phyloP scores from a whole-genome alignment of 2,888 invertebrate genomes.

The Pseudeuparius sepicola region DNA sequence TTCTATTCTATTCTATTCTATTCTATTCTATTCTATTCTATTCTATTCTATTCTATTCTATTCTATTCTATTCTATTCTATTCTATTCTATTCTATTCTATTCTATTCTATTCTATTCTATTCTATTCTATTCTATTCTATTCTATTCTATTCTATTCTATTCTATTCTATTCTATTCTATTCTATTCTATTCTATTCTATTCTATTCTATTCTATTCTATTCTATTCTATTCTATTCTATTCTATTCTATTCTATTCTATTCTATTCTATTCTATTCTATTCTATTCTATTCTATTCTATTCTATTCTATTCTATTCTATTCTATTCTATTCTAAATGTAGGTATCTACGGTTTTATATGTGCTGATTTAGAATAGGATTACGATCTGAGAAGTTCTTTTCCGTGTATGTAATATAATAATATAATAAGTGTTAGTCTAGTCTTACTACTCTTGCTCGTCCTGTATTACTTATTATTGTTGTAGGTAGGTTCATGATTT shows the following conservation, averaged over 20 bases:
- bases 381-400: too few species aligned
- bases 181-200: constrained; percentile 1
- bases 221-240: constrained; percentile 3
- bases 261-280: constrained; percentile 2
- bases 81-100: constrained; percentile 7
- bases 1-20: constrained; percentile 6
- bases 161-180: not conserved
- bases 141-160: constrained; percentile 1
- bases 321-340: too few species aligned
- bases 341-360: too few species aligned
- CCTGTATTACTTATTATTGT: too few species aligned
- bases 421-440: too few species aligned
- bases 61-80: constrained; percentile 8
- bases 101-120: constrained; percentile 4
- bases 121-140: constrained; percentile 3
- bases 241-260: constrained; percentile 3
- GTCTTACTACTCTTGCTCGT: too few species aligned
- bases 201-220: constrained; percentile 1
- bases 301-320: constrained; percentile 2
- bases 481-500: too few species aligned
- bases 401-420: too few species aligned
- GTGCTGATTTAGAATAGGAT: too few species aligned
- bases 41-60: constrained; percentile 9
- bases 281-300: constrained; percentile 2
- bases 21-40: constrained; percentile 7